Evolutionary conservation across 2,113 vertebrate genomes (phyloP).

Genomic region (Corythornis madagascariensis): DNA sequence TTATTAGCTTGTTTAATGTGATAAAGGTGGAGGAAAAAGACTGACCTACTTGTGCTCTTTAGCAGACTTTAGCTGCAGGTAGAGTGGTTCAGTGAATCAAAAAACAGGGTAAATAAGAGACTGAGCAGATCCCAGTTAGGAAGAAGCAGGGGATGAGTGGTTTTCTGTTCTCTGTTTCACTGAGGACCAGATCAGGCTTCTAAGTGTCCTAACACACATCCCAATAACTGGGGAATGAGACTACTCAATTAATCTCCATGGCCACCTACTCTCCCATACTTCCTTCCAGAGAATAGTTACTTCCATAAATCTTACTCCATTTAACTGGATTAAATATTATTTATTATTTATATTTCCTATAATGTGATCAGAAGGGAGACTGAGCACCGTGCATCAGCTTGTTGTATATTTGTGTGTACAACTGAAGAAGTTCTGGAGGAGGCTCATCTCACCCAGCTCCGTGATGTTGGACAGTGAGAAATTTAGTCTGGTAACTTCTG

Average conservation of each 20-base stretch:
- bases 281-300: not conserved
- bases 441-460: rapidly evolving
- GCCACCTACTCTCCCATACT: not conserved
- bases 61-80: not conserved
- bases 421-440: not conserved
- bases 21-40: not conserved
- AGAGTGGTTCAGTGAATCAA: not conserved
- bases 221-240: not conserved
- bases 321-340: not conserved
- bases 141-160: not conserved
- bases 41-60: not conserved
- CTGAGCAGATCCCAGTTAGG: not conserved
- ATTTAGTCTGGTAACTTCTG: not conserved
- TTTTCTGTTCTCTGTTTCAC: not conserved
- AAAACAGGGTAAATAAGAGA: not conserved
- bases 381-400: not conserved
- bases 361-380: not conserved
- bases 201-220: not conserved
- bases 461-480: not conserved
- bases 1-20: not conserved
- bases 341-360: not conserved
- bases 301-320: not conserved
- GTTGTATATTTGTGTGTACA: not conserved
- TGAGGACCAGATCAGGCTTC: not conserved
- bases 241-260: rapidly evolving